A percentile compares a stretch with the other conserved stretches of the same genome.
Evolutionary conservation across 2,797 vertebrate genomes (phyloP).

Genomic region (Acipenser oxyrinchus): DNA sequence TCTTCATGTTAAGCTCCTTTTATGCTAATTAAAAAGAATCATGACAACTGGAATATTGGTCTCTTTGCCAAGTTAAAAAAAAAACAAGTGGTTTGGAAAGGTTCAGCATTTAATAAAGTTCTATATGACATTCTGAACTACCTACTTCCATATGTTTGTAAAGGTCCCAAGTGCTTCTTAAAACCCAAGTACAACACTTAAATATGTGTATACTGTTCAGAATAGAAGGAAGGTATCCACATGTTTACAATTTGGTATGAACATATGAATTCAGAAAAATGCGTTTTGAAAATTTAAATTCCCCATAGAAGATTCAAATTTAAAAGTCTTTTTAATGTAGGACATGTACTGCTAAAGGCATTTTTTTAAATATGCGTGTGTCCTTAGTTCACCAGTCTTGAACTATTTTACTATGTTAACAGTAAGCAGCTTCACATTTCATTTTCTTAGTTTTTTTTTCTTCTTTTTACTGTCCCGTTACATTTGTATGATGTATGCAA

Average conservation of each 20-base stretch:
- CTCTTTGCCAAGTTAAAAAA: conserved; percentile 45
- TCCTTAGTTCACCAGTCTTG: too few species aligned
- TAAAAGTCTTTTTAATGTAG: too few species aligned
- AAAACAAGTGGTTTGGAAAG: conserved; percentile 51
- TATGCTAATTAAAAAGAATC: conserved; percentile 61
- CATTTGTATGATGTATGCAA: too few species aligned
- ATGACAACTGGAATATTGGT: conserved; percentile 48
- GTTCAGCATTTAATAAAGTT: conserved; percentile 57
- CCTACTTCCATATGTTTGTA: conserved; percentile 51
- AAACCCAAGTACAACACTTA: conserved; percentile 34
- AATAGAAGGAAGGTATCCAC: conserved; percentile 31
- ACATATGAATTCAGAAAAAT: conserved; percentile 32
- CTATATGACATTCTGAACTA: conserved; percentile 41
- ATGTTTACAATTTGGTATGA: conserved; percentile 40
- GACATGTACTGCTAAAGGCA: too few species aligned
- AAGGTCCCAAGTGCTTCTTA: conserved; percentile 43
- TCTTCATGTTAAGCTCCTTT: conserved; percentile 38
- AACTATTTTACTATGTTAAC: too few species aligned
- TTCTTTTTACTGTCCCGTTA: too few species aligned
- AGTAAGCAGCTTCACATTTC: too few species aligned
- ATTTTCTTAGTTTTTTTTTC: too few species aligned
- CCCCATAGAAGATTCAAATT: conserved; percentile 15
- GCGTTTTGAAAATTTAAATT: conserved; percentile 25
- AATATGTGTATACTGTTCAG: conserved; percentile 17
- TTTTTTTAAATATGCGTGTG: too few species aligned